These are phyloP conservation scores for Caenorhabditis angaria DNA, from an alignment of 2,888 invertebrate species.

Conservation along the genomic window DNA sequence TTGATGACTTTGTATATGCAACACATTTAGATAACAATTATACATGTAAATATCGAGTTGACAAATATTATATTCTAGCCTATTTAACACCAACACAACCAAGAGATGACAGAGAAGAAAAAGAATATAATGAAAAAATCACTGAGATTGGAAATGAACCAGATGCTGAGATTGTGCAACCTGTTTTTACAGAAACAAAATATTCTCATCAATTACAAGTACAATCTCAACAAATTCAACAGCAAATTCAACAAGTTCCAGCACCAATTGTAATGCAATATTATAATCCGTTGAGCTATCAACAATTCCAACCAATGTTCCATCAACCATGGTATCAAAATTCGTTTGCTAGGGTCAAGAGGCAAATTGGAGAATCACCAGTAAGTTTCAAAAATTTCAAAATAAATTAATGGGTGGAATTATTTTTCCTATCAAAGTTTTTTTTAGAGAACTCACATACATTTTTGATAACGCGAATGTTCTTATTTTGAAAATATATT, in stretches of 20 bases:
- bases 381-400: no score
- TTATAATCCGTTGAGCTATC: background rate
- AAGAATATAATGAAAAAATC: slow-evolving; percentile 29
- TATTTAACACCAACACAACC: slow-evolving; percentile 53
- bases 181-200: background rate
- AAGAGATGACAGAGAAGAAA: slow-evolving; percentile 14
- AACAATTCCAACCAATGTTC: slow-evolving; percentile 9
- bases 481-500: no score
- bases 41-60: slow-evolving; percentile 45
- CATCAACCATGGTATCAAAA: slow-evolving; percentile 15
- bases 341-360: slow-evolving; percentile 19
- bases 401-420: no score
- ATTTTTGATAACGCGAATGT: no score
- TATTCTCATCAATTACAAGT: background rate
- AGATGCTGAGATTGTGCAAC: background rate
- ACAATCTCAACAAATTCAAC: background rate
- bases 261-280: background rate
- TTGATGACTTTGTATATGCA: slow-evolving; percentile 46
- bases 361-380: slow-evolving; percentile 38
- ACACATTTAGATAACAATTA: slow-evolving; percentile 34
- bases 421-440: background rate
- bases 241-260: background rate
- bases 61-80: slow-evolving; percentile 41
- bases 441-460: no score
- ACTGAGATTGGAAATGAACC: background rate